These are phyloP conservation scores for Manis crassicaudata DNA, from an alignment of 2,797 vertebrate species.

Conservation along the genomic window DNA sequence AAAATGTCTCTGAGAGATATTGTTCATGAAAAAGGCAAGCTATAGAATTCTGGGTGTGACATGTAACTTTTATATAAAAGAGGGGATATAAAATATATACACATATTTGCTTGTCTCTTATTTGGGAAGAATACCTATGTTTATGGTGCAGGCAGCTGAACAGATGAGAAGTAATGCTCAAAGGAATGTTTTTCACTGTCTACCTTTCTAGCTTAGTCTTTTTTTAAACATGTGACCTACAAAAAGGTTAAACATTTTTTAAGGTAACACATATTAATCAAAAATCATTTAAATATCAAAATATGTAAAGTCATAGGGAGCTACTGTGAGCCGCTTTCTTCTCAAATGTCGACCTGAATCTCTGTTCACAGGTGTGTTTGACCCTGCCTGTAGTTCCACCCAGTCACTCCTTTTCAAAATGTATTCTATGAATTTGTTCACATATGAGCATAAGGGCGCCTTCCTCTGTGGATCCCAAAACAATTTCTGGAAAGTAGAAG, in stretches of 20 bases:
- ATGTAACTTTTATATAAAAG: neutral
- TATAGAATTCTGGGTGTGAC: neutral
- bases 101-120: neutral
- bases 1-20: neutral
- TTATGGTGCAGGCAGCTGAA: neutral
- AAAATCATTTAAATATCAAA: neutral
- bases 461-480: neutral
- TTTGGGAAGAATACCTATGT: neutral
- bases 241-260: neutral
- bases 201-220: neutral
- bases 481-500: neutral
- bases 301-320: neutral
- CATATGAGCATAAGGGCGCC: neutral
- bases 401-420: neutral
- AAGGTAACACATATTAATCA: neutral
- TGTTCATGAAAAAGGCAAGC: neutral
- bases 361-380: neutral
- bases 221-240: neutral
- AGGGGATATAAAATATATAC: neutral
- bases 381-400: neutral
- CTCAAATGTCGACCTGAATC: neutral
- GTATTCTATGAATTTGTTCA: neutral
- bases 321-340: neutral
- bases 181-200: neutral
- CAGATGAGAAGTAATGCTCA: neutral